phyloP scores from a whole-genome alignment of 2,113 vertebrate genomes.

The Notothenia coriiceps region DNA sequence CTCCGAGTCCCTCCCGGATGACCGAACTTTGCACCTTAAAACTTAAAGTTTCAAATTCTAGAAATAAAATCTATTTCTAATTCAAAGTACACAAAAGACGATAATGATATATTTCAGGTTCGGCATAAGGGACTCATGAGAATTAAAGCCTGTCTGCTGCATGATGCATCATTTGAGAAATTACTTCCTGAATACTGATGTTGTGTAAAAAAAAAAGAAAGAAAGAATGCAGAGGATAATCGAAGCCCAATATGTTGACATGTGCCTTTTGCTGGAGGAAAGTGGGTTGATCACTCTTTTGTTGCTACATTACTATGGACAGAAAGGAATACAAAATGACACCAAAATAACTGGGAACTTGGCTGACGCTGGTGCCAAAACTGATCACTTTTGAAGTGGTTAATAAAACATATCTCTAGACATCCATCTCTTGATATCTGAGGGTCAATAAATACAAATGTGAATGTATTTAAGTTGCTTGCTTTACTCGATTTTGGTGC shows the following conservation, averaged over 20 bases:
- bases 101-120: too few species aligned
- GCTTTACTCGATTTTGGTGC: background rate
- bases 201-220: background rate
- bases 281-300: background rate
- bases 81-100: too few species aligned
- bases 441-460: background rate
- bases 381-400: background rate
- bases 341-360: background rate
- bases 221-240: background rate
- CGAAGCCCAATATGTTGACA: background rate
- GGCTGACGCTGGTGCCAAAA: background rate
- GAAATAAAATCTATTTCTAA: too few species aligned
- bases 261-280: constrained; percentile 9
- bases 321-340: background rate
- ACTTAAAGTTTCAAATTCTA: too few species aligned
- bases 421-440: background rate
- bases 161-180: background rate
- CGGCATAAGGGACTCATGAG: too few species aligned
- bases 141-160: background rate
- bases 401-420: background rate
- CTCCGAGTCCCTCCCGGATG: too few species aligned
- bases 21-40: too few species aligned
- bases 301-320: background rate
- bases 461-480: background rate
- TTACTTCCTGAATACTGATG: background rate